These are phyloP conservation scores for Tragelaphus scriptus DNA, from an alignment of 2,113 vertebrate species.

Conservation along the genomic window DNA sequence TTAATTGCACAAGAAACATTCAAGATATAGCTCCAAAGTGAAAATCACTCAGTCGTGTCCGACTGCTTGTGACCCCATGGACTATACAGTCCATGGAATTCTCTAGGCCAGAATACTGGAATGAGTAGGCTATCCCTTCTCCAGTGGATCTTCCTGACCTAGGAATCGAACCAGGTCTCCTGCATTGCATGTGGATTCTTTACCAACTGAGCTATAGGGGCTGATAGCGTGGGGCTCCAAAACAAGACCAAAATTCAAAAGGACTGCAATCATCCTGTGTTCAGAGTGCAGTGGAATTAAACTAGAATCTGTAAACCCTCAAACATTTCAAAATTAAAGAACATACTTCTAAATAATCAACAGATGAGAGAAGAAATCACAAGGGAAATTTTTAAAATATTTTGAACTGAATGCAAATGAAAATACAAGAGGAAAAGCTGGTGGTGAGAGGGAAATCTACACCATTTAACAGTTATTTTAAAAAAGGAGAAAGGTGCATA, in stretches of 20 bases:
- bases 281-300: not conserved
- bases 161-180: not conserved
- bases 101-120: not conserved
- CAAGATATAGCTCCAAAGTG: not conserved
- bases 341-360: not conserved
- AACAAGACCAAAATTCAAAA: not conserved
- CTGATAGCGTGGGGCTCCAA: not conserved
- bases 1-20: not conserved
- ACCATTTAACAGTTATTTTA: not conserved
- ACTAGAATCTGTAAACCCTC: not conserved
- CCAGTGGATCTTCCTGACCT: not conserved
- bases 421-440: not conserved
- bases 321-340: slow-evolving; percentile 5
- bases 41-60: not conserved
- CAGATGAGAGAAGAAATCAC: slow-evolving; percentile 12
- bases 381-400: not conserved
- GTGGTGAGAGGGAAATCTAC: not conserved
- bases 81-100: not conserved
- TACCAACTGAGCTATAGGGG: not conserved
- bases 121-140: not conserved
- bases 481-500: not conserved
- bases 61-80: not conserved
- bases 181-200: not conserved
- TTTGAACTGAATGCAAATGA: not conserved
- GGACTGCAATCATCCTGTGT: not conserved